Conservation (phyloP, 2,888 invertebrate species). For the Rhaphigaster nebulosa region DNA sequence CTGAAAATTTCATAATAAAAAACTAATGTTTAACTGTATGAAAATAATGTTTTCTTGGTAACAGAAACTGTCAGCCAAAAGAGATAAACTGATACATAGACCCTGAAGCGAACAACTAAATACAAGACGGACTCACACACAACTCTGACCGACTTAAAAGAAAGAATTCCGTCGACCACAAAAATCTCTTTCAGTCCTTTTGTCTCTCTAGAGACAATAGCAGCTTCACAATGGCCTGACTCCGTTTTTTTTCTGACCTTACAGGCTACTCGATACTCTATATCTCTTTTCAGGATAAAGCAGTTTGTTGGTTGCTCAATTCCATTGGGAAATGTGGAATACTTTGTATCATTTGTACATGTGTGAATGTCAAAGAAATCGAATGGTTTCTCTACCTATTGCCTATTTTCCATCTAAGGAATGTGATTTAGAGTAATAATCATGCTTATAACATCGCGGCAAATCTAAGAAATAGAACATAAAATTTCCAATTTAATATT, state of each 20-base stretch:
- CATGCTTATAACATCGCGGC: too few species aligned
- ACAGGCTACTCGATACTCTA: not conserved
- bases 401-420: too few species aligned
- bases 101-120: not conserved
- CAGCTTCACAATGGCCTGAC: not conserved
- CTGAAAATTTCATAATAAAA: too few species aligned
- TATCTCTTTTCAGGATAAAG: conserved; percentile 5
- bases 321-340: not conserved
- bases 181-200: conserved; percentile 38
- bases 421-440: too few species aligned
- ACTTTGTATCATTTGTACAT: not conserved
- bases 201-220: not conserved
- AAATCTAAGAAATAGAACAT: too few species aligned
- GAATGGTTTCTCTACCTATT: not conserved
- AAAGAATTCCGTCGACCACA: conserved; percentile 20
- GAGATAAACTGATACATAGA: not conserved
- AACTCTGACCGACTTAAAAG: not conserved
- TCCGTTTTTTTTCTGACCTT: conserved; percentile 14
- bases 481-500: too few species aligned
- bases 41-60: not conserved
- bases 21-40: too few species aligned
- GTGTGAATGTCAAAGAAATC: not conserved
- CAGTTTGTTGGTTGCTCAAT: not conserved
- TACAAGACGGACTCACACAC: conserved; percentile 39
- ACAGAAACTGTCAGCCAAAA: not conserved